Evolutionary conservation across 2,888 invertebrate species (phyloP).

Genomic region (Ennomos fuscantarius): DNA sequence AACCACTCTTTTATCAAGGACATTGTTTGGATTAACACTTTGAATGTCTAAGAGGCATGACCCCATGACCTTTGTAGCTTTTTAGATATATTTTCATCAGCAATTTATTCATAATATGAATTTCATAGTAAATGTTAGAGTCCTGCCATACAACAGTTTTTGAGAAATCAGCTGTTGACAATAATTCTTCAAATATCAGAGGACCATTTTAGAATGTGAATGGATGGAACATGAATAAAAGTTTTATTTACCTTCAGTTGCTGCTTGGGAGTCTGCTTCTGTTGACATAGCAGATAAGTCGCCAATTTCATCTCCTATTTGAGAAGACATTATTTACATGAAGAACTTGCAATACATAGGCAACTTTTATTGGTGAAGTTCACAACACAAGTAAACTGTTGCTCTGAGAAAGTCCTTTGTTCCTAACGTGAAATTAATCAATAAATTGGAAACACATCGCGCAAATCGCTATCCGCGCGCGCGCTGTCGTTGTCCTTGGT

Average conservation of each 20-base stretch:
- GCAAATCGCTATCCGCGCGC: conserved; percentile 1
- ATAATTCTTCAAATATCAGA: no score
- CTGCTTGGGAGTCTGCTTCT: conserved; percentile 74
- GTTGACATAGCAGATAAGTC: conserved; percentile 66
- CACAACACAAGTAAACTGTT: neutral
- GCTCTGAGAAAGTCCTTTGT: conserved; percentile 5
- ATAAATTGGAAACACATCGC: conserved; percentile 14
- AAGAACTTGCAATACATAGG: neutral
- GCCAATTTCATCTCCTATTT: conserved; percentile 67
- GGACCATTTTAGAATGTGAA: no score
- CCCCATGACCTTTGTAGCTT: no score
- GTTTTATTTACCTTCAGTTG: conserved; percentile 77
- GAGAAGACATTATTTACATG: conserved; percentile 49
- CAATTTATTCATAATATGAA: no score
- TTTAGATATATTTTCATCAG: no score
- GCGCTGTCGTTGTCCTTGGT: conserved; percentile 16
- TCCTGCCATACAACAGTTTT: no score
- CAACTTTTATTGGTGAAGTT: neutral
- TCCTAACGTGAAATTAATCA: conserved; percentile 7
- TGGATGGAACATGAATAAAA: conserved; percentile 27
- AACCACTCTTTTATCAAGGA: no score
- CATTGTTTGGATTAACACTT: no score
- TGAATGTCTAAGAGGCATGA: no score
- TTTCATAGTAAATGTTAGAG: no score
- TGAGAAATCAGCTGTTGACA: no score